Conservation (phyloP, 2,888 invertebrate genomes). For the Hipparchia semele region DNA sequence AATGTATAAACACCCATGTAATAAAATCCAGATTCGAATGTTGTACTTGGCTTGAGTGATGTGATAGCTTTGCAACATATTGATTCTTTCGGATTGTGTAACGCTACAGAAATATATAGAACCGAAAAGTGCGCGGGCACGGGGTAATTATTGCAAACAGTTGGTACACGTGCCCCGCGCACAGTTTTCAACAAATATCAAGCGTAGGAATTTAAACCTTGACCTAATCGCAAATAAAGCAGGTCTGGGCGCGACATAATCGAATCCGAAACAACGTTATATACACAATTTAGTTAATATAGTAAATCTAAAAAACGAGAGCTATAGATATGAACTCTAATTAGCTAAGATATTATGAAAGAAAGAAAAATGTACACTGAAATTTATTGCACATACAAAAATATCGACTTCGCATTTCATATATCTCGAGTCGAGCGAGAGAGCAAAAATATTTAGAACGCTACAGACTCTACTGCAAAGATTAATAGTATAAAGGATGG, state of each 20-base stretch:
- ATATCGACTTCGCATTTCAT: conserved; percentile 61
- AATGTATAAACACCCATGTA: background rate
- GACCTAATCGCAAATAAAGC: no score
- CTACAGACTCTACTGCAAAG: conserved; percentile 45
- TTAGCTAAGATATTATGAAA: conserved; percentile 81
- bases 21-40: background rate
- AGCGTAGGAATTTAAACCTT: background rate
- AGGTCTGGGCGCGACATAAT: conserved; percentile 6
- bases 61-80: background rate
- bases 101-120: no score
- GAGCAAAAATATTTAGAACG: conserved; percentile 41
- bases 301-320: conserved; percentile 56
- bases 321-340: conserved; percentile 73
- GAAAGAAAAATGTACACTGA: conserved; percentile 66
- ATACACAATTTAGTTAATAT: conserved; percentile 32
- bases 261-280: conserved; percentile 25
- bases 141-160: no score
- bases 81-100: no score
- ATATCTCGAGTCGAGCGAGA: conserved; percentile 47
- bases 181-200: background rate
- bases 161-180: background rate
- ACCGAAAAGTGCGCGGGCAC: no score
- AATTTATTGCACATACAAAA: conserved; percentile 80
- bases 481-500: conserved; percentile 40
- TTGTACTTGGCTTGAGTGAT: conserved; percentile 1